These are phyloP conservation scores for Zaprionus kolodkinae DNA, from an alignment of 1,140 invertebrate species.

Conservation along the genomic window DNA sequence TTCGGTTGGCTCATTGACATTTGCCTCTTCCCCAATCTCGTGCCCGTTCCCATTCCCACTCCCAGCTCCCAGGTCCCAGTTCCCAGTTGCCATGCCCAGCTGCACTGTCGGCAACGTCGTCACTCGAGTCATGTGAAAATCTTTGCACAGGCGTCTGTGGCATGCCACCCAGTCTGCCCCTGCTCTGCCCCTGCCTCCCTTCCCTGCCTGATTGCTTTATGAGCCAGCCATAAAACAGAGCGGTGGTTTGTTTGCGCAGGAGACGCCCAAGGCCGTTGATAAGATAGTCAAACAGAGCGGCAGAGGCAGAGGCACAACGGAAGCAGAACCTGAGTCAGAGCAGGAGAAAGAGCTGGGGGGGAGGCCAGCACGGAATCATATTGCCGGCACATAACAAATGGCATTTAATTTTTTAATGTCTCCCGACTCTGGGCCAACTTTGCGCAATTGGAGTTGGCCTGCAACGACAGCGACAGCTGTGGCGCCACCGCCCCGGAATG, in stretches of 20 bases:
- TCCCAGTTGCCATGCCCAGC: conserved; percentile 13
- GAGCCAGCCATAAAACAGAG: conserved; percentile 29
- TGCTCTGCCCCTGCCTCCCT: neutral
- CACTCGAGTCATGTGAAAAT: conserved; percentile 48
- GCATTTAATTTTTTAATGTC: conserved; percentile 38
- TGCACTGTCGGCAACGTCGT: conserved; percentile 14
- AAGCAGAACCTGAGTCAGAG: conserved; percentile 9
- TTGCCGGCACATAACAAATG: conserved; percentile 30
- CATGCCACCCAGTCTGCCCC: conserved; percentile 16
- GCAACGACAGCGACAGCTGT: conserved; percentile 12
- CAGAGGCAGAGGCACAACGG: conserved; percentile 3
- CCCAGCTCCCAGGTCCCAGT: too few relatives aligned
- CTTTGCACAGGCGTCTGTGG: conserved; percentile 20
- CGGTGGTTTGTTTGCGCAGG: conserved; percentile 34
- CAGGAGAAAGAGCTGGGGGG: neutral
- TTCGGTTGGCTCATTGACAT: conserved; percentile 59
- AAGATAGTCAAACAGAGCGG: conserved; percentile 33
- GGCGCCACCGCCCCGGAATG: conserved; percentile 3
- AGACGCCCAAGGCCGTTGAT: conserved; percentile 54
- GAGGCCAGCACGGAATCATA: conserved; percentile 1
- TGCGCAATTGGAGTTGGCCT: conserved; percentile 6
- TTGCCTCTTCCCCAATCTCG: conserved; percentile 29
- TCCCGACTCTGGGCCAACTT: neutral
- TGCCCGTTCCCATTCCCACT: neutral
- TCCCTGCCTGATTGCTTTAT: conserved; percentile 24